Base-by-base conservation (phyloP, 2,797 vertebrate species). In the Spondyliosoma cantharus region DNA sequence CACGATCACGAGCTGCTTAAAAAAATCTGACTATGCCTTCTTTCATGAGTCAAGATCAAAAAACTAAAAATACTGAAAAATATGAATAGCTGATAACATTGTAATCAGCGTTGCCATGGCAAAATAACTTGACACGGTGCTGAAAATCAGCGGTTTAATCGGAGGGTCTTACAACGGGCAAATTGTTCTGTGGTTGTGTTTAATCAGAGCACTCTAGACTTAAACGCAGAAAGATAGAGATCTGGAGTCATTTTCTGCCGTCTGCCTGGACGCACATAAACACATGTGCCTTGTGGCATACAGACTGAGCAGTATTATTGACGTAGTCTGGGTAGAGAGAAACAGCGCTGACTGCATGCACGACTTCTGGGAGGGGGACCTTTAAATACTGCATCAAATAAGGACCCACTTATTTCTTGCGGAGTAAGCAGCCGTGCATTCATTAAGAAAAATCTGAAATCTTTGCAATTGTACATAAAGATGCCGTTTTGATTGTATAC, bases 221-320 rank as follows among this genome's bases (percentile, higher is more conserved):
- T 92, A 92, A 92, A 93, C 46, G 85, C 88, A 83, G 86, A 86
- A 81, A 92, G 93, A 94, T 94, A 94, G 62, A 87, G 86, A 94
- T 94, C 93, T 91, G 88, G 69, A 92, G 92, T 92, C 89, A 94
- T 94, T 94, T 94, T 93, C 93, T 93, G 93, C 93, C 90, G 93
- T 94, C 93, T 94, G 93, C 91, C 83, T 90, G 89, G 83, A 91
- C 89, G 66, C 89, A 90, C 88, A 92, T 83, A 93, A 93, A 93
- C 93, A 93, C 90, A 93, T 93, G 92, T 93, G 92, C 92, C 88
- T 91, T 92, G 90, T 92, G 90, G 91, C 85, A 60, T 71, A 80
- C 62, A 75, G 75, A 89, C 86, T 86, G 76, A 86, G 86, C 79
- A 8, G 85, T 71, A 76, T 77, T 87, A 81, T 88, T 60, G 58